Evolutionary conservation across 92 coral and sea anemone genomes (phyloP).

Genomic region (Epizoanthus fatuus): DNA sequence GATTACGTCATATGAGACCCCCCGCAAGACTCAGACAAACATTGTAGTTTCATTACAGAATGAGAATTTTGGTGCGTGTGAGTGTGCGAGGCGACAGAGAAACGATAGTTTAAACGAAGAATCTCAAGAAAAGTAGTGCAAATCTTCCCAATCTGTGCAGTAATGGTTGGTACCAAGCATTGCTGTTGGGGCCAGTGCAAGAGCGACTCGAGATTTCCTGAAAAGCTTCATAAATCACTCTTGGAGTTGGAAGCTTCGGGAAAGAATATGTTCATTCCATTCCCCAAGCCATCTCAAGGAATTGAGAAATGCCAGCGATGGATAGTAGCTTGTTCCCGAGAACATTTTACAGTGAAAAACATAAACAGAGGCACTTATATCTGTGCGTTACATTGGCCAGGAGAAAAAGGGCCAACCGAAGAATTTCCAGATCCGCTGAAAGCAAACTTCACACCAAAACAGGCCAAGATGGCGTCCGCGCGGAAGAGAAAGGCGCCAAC

Average conservation of each 20-base stretch:
- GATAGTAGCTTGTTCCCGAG: too few species aligned
- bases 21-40: neutral
- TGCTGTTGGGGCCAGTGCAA: neutral
- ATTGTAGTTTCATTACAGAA: neutral
- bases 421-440: constrained; percentile 60
- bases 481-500: constrained; percentile 51
- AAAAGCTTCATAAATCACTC: too few species aligned
- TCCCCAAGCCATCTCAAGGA: too few species aligned
- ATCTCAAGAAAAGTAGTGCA: neutral
- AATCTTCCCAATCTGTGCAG: neutral
- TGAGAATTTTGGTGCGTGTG: neutral
- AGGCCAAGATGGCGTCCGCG: neutral
- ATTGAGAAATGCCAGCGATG: too few species aligned
- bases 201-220: too few species aligned
- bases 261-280: too few species aligned
- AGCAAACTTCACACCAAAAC: constrained; percentile 50
- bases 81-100: neutral
- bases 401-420: constrained; percentile 46
- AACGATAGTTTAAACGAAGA: constrained; percentile 2
- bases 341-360: too few species aligned
- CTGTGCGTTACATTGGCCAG: too few species aligned
- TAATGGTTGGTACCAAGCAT: too few species aligned
- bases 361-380: too few species aligned
- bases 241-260: too few species aligned
- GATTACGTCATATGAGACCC: neutral